Base-by-base conservation (phyloP, 2,113 vertebrate species). In the Forbesichthys papilliferus region DNA sequence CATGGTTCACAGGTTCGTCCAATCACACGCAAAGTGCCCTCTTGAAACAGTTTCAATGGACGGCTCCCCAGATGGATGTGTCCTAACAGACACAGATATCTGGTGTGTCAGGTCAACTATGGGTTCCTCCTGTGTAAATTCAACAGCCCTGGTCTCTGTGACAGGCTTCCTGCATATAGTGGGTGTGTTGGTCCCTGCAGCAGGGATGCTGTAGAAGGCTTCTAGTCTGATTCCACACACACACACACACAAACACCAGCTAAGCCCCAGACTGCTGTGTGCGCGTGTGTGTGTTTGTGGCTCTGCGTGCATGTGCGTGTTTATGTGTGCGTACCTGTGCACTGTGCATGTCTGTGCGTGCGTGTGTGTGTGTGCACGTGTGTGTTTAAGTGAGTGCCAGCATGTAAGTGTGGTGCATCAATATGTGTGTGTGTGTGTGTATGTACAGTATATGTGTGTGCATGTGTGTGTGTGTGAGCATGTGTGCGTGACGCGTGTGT, bases 201-300 rank as follows among this genome's bases (percentile, higher is more conserved):
- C 61, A 66, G 60, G 61, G 63, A 70, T 68, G 69, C 72, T 64
- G 63, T 70, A 49, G 52, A 49, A 70, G 67, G 33, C 73, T 46
- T 59, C 36, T 81, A 81, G 83, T 83, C 78, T 81, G 66, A 81
- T 81, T 83, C 73, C 68, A 73, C 73, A 64, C 47, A 1, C 68
- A 20, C 8, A 16, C 16, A 47, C 75, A 72, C 62, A 27, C 2
- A 78, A 47, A 57, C 70, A 67, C 59, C 18, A 49, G 33, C 69
- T 46, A 75, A 73, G 61, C 70, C 20, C 49, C 65, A 46, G 47
- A 48, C 46, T 36, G 18, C 51, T 69, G 42, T 64, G 63, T 36
- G 34, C 55, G 20, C 20, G 20, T 20, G 20, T 20, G 20, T 20
- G 20, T 20, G 20, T 20, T 20, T 1, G 20, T 20, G 20, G 20